A percentile compares a stretch with the other conserved stretches of the same genome.
These are phyloP conservation scores for Geococcyx californianus DNA, from an alignment of 2,113 vertebrate genomes.

Conservation along the genomic window DNA sequence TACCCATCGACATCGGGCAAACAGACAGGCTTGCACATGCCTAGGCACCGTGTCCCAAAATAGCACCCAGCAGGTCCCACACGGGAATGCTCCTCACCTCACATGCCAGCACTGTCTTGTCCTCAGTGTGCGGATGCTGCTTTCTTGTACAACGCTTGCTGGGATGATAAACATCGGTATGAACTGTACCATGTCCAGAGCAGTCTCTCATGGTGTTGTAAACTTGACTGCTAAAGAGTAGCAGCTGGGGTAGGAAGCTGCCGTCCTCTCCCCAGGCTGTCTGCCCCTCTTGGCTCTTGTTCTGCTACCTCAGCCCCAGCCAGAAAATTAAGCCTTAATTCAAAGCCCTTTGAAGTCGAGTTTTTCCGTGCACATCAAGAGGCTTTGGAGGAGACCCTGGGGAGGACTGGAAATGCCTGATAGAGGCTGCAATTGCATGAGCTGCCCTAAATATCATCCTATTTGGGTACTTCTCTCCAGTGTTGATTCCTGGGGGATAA, in stretches of 20 bases:
- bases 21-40: background rate
- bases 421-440: background rate
- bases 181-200: background rate
- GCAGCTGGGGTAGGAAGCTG: background rate
- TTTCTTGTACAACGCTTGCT: background rate
- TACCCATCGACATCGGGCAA: rapidly evolving
- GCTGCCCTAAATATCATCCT: background rate
- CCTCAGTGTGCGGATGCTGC: background rate
- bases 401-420: background rate
- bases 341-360: background rate
- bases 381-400: background rate
- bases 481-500: background rate
- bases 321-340: background rate
- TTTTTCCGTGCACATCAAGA: background rate
- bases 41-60: rapidly evolving
- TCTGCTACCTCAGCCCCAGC: background rate
- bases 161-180: background rate
- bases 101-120: rapidly evolving
- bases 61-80: background rate
- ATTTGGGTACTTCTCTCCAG: background rate
- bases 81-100: rapidly evolving
- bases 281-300: background rate
- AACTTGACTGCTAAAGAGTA: background rate
- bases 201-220: rapidly evolving
- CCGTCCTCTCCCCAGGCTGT: background rate